Conservation (phyloP, 2,797 vertebrate genomes). For the Cyclopterus lumpus region DNA sequence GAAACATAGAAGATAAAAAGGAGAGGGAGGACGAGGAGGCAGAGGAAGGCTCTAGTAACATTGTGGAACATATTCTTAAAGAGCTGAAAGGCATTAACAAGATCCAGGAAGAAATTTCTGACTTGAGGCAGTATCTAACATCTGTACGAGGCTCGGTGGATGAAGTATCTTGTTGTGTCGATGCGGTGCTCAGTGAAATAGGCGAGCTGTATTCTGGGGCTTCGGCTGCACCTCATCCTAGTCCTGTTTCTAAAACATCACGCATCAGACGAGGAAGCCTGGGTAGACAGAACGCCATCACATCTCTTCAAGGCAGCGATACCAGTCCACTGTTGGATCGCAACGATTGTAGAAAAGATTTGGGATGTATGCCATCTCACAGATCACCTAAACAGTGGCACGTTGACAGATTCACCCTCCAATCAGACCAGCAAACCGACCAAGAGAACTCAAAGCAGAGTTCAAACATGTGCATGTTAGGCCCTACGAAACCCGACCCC, state of each 20-base stretch:
- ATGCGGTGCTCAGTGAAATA: constrained; percentile 86
- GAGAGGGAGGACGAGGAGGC: constrained; percentile 44
- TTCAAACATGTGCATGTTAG: constrained; percentile 36
- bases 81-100: constrained; percentile 87
- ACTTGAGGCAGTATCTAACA: constrained; percentile 83
- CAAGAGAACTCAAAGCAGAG: constrained; percentile 41
- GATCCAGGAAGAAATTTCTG: constrained; percentile 87
- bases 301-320: constrained; percentile 70
- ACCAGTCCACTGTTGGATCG: constrained; percentile 80
- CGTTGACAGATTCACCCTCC: constrained; percentile 22
- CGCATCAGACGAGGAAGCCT: constrained; percentile 67
- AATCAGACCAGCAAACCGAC: constrained; percentile 35
- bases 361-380: constrained; percentile 58
- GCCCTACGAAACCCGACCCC: constrained; percentile 35
- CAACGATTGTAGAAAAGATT: constrained; percentile 82
- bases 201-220: constrained; percentile 82
- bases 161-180: constrained; percentile 86
- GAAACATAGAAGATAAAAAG: constrained; percentile 57
- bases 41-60: constrained; percentile 73
- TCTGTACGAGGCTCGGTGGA: constrained; percentile 87
- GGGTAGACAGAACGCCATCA: constrained; percentile 74
- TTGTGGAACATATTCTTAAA: constrained; percentile 86
- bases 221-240: constrained; percentile 61
- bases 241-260: constrained; percentile 57
- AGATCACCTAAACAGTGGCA: constrained; percentile 51